These are phyloP conservation scores for Gulo gulo DNA, from an alignment of 2,113 vertebrate species.

Conservation along the genomic window DNA sequence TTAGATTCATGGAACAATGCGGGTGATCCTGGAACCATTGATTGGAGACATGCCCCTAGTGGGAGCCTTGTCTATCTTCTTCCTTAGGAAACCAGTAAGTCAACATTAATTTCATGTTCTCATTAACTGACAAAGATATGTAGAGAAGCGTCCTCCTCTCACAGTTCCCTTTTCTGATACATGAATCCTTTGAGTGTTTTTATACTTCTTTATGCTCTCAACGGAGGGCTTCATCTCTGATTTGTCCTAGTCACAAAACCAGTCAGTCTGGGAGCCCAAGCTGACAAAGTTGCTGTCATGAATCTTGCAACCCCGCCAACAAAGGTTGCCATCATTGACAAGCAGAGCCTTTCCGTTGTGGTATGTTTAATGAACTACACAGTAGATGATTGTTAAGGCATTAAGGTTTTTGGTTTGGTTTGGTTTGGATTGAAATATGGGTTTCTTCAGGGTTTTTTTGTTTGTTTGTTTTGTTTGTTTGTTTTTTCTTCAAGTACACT, in stretches of 20 bases:
- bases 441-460: too few species aligned
- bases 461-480: too few species aligned
- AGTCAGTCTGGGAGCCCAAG: too few species aligned
- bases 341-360: not conserved
- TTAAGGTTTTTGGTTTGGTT: not conserved
- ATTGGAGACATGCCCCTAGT: constrained; percentile 97
- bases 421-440: not conserved
- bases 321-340: not conserved
- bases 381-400: not conserved
- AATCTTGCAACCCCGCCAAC: not conserved
- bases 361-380: not conserved
- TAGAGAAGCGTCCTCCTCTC: not conserved
- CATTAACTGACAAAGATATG: not conserved
- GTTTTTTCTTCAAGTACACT: not conserved
- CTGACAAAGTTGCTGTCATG: not conserved
- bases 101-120: not conserved
- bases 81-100: constrained; percentile 92
- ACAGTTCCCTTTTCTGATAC: not conserved
- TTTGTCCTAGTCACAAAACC: not conserved
- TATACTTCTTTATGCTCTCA: not conserved
- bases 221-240: not conserved
- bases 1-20: constrained; percentile 95
- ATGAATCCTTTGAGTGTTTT: not conserved
- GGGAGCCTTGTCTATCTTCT: constrained; percentile 95
- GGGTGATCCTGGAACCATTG: constrained; percentile 96